A percentile compares a stretch with the other conserved stretches of the same genome.
These are phyloP conservation scores for Sapajus apella DNA, from an alignment of 2,113 vertebrate species.

Conservation along the genomic window DNA sequence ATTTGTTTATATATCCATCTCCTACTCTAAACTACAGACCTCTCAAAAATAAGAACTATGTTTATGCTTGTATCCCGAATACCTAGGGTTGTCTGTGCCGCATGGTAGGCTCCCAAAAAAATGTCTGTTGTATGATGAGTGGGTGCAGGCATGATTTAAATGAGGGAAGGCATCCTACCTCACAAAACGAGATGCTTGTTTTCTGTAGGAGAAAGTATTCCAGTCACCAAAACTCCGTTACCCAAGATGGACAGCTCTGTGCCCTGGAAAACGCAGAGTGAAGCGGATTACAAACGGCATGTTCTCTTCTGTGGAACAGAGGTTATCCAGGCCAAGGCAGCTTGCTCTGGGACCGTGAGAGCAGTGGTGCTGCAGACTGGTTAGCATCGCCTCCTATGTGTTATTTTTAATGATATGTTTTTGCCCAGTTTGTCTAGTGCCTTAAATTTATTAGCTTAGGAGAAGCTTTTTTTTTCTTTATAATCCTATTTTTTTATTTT, in stretches of 20 bases:
- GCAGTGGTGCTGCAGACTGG: constrained; percentile 87
- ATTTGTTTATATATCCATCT: not conserved
- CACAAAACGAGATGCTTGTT: constrained; percentile 27
- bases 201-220: constrained; percentile 87
- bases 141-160: not conserved
- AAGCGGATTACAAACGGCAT: constrained; percentile 83
- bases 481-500: too few species aligned
- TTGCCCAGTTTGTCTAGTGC: not conserved
- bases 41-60: not conserved
- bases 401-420: not conserved
- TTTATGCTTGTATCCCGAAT: not conserved
- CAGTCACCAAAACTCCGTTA: constrained; percentile 85
- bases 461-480: not conserved
- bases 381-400: constrained; percentile 56
- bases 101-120: fast-evolving
- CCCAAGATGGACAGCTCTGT: constrained; percentile 62
- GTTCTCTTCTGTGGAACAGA: constrained; percentile 89
- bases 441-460: not conserved
- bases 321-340: constrained; percentile 85
- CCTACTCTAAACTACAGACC: not conserved
- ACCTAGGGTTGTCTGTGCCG: not conserved
- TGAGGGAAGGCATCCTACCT: not conserved
- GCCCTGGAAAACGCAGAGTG: constrained; percentile 82
- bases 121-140: not conserved
- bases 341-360: constrained; percentile 64